Evolutionary conservation across 2,113 vertebrate genomes (phyloP), one percentile per base, ranked within the genome.

Genomic region (Eira barbara): DNA sequence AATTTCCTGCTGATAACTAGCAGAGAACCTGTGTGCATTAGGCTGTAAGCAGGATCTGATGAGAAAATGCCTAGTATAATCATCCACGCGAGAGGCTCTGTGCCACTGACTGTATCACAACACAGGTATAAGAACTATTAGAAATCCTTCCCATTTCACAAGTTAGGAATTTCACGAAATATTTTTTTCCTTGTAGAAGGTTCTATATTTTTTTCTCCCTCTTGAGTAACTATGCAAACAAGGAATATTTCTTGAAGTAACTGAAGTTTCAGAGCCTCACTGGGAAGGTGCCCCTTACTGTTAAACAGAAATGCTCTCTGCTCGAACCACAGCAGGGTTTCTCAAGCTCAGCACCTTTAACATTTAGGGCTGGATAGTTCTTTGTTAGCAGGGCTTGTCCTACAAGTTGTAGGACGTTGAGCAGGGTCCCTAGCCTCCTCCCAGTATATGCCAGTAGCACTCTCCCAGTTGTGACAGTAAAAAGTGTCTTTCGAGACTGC

Each of bases 181-280:
- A 39, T 11, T 65, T 94, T 94, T 80, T n/a, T 59, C 39, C n/a
- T 39, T 96, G 25, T 84, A 92, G 91, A 81, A 10, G 79, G 52
- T 71, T 90, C 52, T 0, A 25, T 47, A 34, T n/a, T 36, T 87
- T 31, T 92, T 92, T 57, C 45, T 57, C 61, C 34, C 34, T 55
- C 7, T 6, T 20, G 82, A 86, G 65, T 57, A 92, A 90, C 87
- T 39, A 65, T 67, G 36, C 87, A 96, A 92, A 94, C n/a, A 45
- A 79, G 57, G 49, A 78, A 7, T 92, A 83, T 45, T 97, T 96
- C 73, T 91, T 94, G 47, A 97, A 89, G 45, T 83, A 91, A 93
- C 18, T 34, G 20, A 69, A 90, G 39, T 84, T 42, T 74, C 29
- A 81, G 57, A 76, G 57, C 1, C n/a, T 23, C 21, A 8, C 29